phyloP scores from a whole-genome alignment of 2,113 vertebrate species.

The Mesembrinibis cayennensis region DNA sequence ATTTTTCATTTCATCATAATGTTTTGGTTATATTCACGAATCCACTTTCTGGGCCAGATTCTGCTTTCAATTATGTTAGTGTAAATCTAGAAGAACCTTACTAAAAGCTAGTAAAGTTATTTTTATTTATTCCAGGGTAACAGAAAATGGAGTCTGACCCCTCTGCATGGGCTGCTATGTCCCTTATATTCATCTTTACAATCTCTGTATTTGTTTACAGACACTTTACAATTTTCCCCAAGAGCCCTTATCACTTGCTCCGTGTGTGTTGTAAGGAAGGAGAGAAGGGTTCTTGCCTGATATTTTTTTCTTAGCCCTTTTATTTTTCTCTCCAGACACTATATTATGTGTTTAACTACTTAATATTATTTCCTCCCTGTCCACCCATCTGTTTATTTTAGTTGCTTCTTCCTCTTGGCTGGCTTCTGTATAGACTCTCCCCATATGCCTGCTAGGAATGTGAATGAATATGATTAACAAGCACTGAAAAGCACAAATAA shows the following conservation, averaged over 20 bases:
- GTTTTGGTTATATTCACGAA: conserved; percentile 69
- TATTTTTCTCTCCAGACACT: conserved; percentile 56
- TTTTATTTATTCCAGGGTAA: conserved; percentile 56
- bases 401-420: conserved; percentile 69
- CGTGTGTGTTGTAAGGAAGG: conserved; percentile 8
- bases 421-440: conserved; percentile 63
- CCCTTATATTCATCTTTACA: conserved; percentile 11
- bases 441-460: conserved; percentile 63
- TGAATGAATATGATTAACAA: conserved; percentile 59
- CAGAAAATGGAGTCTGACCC: conserved; percentile 17
- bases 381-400: conserved; percentile 73
- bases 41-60: conserved; percentile 57
- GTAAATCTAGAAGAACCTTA: conserved; percentile 53
- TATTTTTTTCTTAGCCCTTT: conserved; percentile 39
- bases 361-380: conserved; percentile 67
- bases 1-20: conserved; percentile 66
- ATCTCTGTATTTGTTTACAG: conserved; percentile 54
- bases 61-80: conserved; percentile 59
- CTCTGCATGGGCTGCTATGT: neutral
- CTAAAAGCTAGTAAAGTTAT: conserved; percentile 34
- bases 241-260: conserved; percentile 6
- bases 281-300: conserved; percentile 21
- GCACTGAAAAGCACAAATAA: conserved; percentile 51
- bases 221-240: neutral
- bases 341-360: conserved; percentile 68